Percentiles rank a stretch among this genome's conserved stretches.
These are phyloP conservation scores for Halichoerus grypus DNA, from an alignment of 2,113 vertebrate genomes.

Conservation along the genomic window DNA sequence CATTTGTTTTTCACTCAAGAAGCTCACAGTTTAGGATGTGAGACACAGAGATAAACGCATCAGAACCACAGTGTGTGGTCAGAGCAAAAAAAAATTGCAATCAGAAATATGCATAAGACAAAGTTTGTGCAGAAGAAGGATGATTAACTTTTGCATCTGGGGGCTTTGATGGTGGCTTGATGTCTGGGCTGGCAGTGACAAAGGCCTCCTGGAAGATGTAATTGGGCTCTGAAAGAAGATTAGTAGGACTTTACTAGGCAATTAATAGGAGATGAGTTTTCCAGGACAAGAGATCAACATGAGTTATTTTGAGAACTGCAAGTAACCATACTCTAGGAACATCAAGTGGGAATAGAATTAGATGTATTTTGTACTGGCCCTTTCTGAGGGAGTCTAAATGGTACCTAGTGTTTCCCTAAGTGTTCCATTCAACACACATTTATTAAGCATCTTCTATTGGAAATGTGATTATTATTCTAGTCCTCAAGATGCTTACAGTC, in stretches of 20 bases:
- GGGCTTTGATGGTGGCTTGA: neutral
- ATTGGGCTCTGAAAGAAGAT: neutral
- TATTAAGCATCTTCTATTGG: neutral
- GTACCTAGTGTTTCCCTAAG: neutral
- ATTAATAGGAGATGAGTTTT: neutral
- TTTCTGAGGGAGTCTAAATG: neutral
- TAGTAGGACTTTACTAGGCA: neutral
- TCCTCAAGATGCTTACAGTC: neutral
- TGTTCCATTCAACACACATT: neutral
- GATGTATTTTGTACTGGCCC: neutral
- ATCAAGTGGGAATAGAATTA: neutral
- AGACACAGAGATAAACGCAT: neutral
- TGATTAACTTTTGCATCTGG: neutral
- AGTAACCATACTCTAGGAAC: neutral
- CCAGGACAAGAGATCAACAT: neutral
- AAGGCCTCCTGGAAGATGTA: neutral
- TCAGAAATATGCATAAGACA: neutral
- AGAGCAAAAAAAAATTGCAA: neutral
- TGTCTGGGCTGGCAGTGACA: neutral
- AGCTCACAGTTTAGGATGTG: neutral
- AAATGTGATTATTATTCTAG: neutral
- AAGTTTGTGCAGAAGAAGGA: neutral
- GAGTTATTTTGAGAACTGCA: neutral
- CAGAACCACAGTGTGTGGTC: neutral
- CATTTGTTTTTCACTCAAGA: neutral